phyloP scores from a whole-genome alignment of 2,888 invertebrate species.

The Pyralis farinalis region DNA sequence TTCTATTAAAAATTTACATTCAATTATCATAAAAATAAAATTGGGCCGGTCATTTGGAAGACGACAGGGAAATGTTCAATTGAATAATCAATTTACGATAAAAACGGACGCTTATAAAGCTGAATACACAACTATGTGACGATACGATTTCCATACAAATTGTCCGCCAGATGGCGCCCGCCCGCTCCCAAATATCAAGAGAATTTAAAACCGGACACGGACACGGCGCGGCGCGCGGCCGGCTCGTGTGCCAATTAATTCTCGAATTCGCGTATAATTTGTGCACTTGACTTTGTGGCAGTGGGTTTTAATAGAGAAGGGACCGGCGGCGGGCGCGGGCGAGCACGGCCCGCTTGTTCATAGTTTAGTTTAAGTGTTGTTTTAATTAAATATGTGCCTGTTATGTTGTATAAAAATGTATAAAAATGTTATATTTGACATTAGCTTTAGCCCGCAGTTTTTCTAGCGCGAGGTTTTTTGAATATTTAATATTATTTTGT shows the following conservation, averaged over 20 bases:
- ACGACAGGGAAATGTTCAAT: slow-evolving; percentile 1
- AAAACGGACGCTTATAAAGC: not conserved
- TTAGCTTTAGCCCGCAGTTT: too few species aligned
- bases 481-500: too few species aligned
- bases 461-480: too few species aligned
- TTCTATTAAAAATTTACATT: too few species aligned
- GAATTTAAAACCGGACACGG: slow-evolving; percentile 22
- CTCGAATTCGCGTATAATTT: not conserved
- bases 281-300: not conserved
- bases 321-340: too few species aligned
- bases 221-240: not conserved
- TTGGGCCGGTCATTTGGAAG: slow-evolving; percentile 9
- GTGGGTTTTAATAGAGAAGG: too few species aligned
- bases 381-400: too few species aligned
- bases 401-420: too few species aligned
- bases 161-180: slow-evolving; percentile 10
- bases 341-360: too few species aligned
- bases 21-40: not conserved
- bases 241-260: too few species aligned
- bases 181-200: slow-evolving; percentile 19
- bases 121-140: slow-evolving; percentile 4
- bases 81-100: not conserved
- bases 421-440: too few species aligned
- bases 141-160: slow-evolving; percentile 21
- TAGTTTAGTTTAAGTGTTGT: too few species aligned